Base-by-base conservation (phyloP, 1,140 invertebrate species). In the Pomacea maculata region DNA sequence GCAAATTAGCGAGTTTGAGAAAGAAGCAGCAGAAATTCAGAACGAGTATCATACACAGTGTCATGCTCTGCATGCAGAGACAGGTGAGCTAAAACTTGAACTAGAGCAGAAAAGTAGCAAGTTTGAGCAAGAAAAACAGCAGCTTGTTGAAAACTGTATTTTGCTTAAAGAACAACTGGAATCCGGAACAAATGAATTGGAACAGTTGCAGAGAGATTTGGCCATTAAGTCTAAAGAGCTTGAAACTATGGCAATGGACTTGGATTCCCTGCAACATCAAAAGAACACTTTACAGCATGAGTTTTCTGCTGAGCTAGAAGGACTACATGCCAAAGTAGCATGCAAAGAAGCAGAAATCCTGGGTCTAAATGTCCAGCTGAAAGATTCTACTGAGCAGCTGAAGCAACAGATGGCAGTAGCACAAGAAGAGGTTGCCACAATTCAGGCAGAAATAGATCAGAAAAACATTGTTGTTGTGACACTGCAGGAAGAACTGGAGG, bases 401-500 rank as follows among this genome's bases (percentile, higher is more conserved):
- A 67, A 29, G n/a, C n/a, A 63, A 11, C 25, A 73, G 34, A n/a
- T n/a, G 7, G 65, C 63, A 54, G 25, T 61, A 21, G n/a, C 57
- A 2, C 61, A 73, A 19, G 64, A 75, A 52, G 80, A 82, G n/a
- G 8, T 78, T 17, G 57, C 80, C n/a, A 63, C 71, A n/a, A 63
- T 34, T n/a, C 63, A 79, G 55, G 68, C 75, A 6, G 78, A 83
- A 61, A 7, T 85, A 12, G 82, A 85, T 57, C 78, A 83, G 52
- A 84, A 79, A 74, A 76, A 83, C 67, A 25, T 73, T 29, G 67
- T 68, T 78, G 71, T 73, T 64, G 80, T 70, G 17, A 64, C 55
- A 9, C 34, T 81, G 29, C 82, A 68, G 29, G 65, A 82, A 64
- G 79, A 82, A 17, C 17, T 86, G 29, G 70, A 75, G 8, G 68